A percentile compares a stretch with the other conserved stretches of the same genome.
Evolutionary conservation across 2,888 invertebrate genomes (phyloP).

Genomic region (Ypsolopha scabrella): DNA sequence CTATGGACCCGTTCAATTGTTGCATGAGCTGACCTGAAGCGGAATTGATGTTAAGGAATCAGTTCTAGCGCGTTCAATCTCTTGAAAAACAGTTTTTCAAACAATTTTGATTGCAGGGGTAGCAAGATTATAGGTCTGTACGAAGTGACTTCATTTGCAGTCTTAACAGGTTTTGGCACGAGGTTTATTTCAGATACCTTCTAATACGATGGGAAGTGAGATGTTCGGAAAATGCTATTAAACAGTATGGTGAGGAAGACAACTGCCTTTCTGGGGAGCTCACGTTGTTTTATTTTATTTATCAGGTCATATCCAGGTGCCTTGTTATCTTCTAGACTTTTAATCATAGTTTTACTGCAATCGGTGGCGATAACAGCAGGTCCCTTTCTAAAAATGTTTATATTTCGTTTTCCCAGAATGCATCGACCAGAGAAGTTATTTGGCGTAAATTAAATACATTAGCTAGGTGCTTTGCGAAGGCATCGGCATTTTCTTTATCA

Average conservation of each 20-base stretch:
- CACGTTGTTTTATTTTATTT: conserved; percentile 6
- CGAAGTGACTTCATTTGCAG: conserved; percentile 7
- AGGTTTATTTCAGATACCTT: conserved; percentile 15
- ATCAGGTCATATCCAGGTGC: conserved; percentile 15
- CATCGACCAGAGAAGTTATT: not conserved
- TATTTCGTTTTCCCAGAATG: not conserved
- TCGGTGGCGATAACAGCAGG: conserved; percentile 2
- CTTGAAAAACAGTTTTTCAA: conserved; percentile 4
- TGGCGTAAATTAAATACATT: conserved; percentile 1
- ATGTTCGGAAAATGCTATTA: conserved; percentile 8
- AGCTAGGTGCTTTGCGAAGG: not conserved
- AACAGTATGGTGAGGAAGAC: conserved; percentile 7
- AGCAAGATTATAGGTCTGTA: conserved; percentile 16
- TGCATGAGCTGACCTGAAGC: conserved; percentile 4
- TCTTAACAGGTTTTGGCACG: conserved; percentile 15
- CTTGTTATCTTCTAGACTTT: conserved; percentile 10
- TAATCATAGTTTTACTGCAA: not conserved
- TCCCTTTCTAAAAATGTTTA: not conserved
- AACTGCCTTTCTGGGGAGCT: conserved; percentile 10
- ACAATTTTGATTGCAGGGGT: conserved; percentile 10
- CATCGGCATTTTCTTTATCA: not conserved
- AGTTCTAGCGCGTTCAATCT: not conserved
- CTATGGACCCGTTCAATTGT: conserved; percentile 7
- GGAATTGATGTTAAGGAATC: conserved; percentile 11
- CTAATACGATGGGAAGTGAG: conserved; percentile 11